Evolutionary conservation across 2,113 vertebrate species (phyloP), one percentile per base, ranked within the genome.

Genomic region (Anthoscopus minutus): DNA sequence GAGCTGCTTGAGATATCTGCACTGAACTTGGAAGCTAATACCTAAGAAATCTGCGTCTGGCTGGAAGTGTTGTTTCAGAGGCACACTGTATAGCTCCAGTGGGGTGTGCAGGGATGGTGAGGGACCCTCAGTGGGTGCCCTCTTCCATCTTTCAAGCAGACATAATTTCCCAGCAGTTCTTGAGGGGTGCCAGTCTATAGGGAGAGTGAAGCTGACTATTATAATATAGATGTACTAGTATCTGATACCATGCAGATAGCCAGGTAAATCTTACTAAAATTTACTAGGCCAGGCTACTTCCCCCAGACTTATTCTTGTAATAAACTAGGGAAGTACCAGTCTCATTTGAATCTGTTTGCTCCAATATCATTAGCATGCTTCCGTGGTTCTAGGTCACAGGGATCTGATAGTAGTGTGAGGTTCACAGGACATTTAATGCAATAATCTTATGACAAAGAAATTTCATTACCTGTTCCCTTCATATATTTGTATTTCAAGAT

Each of bases 61-160:
- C 33, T 20, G 48, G 50, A 18, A 27, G 15, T 2, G 51, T 24
- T 37, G 51, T 60, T 62, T 42, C 15, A 13, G 25, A 24, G 37
- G 30, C 33, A 15, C 8, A 0, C 15, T 16, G 10, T 20, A 12
- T 14, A 33, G 51, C 30, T 65, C 30, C n/a, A 33, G 9, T 0
- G 0, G 51, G 9, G 0, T 54, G 14, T 21, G 53, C 23, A 31
- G 54, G 20, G 30, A 2, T 57, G 17, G n/a, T 35, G 20, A 83
- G 33, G 31, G 31, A 54, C 54, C 11, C 35, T 44, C 31, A 1
- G 0, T 23, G 28, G 11, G 7, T 72, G 20, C 15, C 7, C 15
- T 81, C 15, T 38, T 61, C 58, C 30, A 5, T 53, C 30, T 28
- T 54, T 37, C 60, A 19, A 33, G 37, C n/a, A 81, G 30, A 9